Base-by-base conservation (phyloP, 2,113 vertebrate genomes). In the Andinoacara biseriatus region DNA sequence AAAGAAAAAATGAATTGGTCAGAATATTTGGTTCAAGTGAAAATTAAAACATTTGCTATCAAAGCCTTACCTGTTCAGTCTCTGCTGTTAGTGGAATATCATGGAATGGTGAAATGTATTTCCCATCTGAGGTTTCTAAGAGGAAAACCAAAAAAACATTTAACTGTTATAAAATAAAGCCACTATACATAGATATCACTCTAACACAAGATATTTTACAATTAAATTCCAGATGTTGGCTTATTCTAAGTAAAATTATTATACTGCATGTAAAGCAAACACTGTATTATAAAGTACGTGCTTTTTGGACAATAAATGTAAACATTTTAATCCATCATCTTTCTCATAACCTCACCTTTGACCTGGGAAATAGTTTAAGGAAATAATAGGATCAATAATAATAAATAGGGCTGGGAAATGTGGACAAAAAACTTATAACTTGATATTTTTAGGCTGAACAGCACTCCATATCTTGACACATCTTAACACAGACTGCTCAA, bases 91-190 rank as follows among this genome's bases (percentile, higher is more conserved):
- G 96, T 13, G 98, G 97, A 92, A 99, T 97, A 82, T 99, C 98
- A 87, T 99, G 98, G 89, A 99, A 99, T 0, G 98, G 97, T 9
- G 98, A 99, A 92, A 99, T 96, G 77, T 97, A 98, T 93, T 97
- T 97, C 60, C 97, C 98, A 52, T 97, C 96, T 59, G 91, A 91
- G 60, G 95, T 96, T 95, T 98, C 98, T 99, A 93, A 29, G 91
- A 90, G 76, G 5, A 76, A 29, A 56, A 1, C 26, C 2, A 3
- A 31, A 1, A 40, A 76, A 58, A n/a, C n/a, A n/a, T n/a, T n/a
- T 52, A 9, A 54, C 4, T 1, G 7, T 54, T 31, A 18, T 17
- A 72, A 72, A 72, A 26, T 52, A 49, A 6, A 49, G 49, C 24
- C 26, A 20, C 24, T 26, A 46, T 54, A 5, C 2, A 72, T 14